Base-by-base conservation (phyloP, 1,140 invertebrate genomes). In the Drosophila pectinifera region DNA sequence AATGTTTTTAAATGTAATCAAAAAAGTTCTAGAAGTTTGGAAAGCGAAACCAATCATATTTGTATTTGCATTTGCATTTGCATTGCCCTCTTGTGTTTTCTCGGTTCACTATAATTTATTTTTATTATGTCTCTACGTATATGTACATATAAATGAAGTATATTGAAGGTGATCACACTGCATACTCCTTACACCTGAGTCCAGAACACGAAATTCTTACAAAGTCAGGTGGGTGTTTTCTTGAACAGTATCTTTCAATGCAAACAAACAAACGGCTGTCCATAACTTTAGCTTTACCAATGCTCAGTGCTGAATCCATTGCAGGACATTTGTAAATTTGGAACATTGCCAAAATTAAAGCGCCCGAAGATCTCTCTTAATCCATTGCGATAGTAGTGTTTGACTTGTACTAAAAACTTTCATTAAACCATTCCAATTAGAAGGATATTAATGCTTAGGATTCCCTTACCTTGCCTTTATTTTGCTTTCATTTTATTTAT, bases 101-200 rank as follows among this genome's bases (percentile, higher is more conserved):
- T 70, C 48, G 31, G 67, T 70, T 67, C 63, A 68, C 46, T 68
- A 46, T 55, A 70, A 68, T 70, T 70, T 70, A 46, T 45, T 39
- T 68, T 70, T 65, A 64, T 75, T 65, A 64, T 75, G 58, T 73
- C 68, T 67, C 48, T 62, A 41, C 43, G 68, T 51, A 53, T 56
- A 46, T 61, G 63, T 61, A 56, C 45, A 46, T 61, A 45, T 67
- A 56, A 39, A 46, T 65, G 45, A 68, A 77, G 74, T 77, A 77
- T 68, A 42, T 77, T 61, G 74, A 77, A 77, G 74, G 74, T 75
- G 74, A 77, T 74, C 73, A 77, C 55, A 77, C 74, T 68, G 62
- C 56, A 75, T 77, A 77, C 55, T 77, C 74, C 26, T 62, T 77
- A 77, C 74, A 77, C 74, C 38, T 77, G 74, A 61, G 53, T 62